These are phyloP conservation scores for Amphipoea lucens DNA, from an alignment of 2,888 invertebrate genomes.

Conservation along the genomic window DNA sequence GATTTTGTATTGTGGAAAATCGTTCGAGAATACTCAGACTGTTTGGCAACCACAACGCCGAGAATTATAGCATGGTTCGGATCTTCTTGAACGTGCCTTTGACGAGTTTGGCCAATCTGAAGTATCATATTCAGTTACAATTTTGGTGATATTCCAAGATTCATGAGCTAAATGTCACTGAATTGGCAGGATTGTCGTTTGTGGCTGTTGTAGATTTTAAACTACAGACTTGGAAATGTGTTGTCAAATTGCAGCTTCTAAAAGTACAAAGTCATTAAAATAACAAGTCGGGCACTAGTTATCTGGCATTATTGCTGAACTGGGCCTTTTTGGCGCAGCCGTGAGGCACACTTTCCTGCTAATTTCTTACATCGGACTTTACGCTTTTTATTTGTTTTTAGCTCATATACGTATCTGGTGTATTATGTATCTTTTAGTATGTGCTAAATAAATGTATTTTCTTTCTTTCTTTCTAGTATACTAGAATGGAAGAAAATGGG, in stretches of 20 bases:
- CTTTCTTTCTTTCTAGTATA: not conserved
- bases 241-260: not conserved
- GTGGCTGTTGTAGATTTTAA: not conserved
- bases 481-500: too few relatives aligned
- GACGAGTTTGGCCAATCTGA: constrained; percentile 30
- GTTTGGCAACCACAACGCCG: constrained; percentile 30
- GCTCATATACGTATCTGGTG: not conserved
- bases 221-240: not conserved
- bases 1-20: constrained; percentile 32
- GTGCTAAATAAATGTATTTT: not conserved
- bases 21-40: constrained; percentile 27
- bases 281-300: not conserved
- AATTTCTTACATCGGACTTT: not conserved
- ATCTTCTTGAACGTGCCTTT: constrained; percentile 49
- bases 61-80: constrained; percentile 9
- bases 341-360: not conserved
- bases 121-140: constrained; percentile 33
- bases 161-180: not conserved
- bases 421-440: not conserved
- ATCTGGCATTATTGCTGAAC: not conserved
- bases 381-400: too few relatives aligned
- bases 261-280: not conserved
- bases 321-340: not conserved
- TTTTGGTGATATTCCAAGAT: constrained; percentile 28
- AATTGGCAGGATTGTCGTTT: constrained; percentile 6